A percentile compares a stretch with the other conserved stretches of the same genome.
phyloP scores from a whole-genome alignment of 2,113 vertebrate genomes.

The Ailurus styani region DNA sequence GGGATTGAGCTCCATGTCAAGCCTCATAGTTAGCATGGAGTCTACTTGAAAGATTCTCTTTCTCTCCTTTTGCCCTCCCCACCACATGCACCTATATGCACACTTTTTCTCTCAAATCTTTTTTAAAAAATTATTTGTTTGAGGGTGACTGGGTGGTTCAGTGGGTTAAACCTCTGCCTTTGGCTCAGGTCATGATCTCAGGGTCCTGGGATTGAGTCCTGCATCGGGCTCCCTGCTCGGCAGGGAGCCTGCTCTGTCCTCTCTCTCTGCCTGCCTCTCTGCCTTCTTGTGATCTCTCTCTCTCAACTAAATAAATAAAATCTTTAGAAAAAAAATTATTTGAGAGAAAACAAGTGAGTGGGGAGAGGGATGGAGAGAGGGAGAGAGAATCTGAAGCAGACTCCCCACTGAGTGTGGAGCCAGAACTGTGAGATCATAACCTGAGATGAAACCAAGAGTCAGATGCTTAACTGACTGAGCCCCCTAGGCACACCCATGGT shows the following conservation, averaged over 20 bases:
- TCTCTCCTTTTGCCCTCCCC: neutral
- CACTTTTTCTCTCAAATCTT: neutral
- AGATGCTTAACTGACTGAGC: neutral
- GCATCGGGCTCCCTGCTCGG: no score
- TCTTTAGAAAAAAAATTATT: no score
- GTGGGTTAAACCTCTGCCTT: no score
- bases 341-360: neutral
- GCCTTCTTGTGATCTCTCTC: no score
- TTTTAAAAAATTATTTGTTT: neutral
- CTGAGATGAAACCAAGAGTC: neutral
- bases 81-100: neutral
- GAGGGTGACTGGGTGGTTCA: no score
- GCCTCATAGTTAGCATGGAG: neutral
- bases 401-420: neutral
- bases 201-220: no score
- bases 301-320: no score
- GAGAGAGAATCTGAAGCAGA: neutral
- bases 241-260: no score
- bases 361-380: neutral
- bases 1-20: neutral
- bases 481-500: neutral
- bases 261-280: no score
- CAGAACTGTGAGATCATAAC: neutral
- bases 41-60: neutral
- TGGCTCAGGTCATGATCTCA: no score